A percentile compares a stretch with the other conserved stretches of the same genome.
phyloP scores from a whole-genome alignment of 2,797 vertebrate genomes.

The Argentina silus region DNA sequence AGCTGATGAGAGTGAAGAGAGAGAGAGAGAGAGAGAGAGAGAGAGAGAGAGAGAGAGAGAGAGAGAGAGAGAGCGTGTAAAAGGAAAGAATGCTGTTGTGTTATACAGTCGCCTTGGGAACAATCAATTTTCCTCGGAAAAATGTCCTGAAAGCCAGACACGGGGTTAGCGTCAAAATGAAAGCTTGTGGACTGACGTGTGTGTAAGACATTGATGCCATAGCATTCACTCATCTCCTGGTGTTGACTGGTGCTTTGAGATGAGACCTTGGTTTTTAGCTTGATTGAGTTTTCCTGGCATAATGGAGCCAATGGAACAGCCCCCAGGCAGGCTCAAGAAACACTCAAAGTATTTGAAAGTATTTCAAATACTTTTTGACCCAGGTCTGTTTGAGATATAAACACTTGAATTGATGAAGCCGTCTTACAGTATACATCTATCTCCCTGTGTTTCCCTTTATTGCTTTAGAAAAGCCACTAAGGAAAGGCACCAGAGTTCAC shows the following conservation, averaged over 20 bases:
- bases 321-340: too few relatives aligned
- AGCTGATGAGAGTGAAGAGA: slow-evolving; percentile 14
- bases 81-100: slow-evolving; percentile 77
- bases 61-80: slow-evolving; percentile 39
- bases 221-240: slow-evolving; percentile 8
- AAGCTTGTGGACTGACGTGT: slow-evolving; percentile 40
- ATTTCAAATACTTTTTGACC: too few relatives aligned
- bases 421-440: not conserved
- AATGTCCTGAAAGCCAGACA: slow-evolving; percentile 63
- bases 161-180: slow-evolving; percentile 26
- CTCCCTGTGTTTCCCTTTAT: not conserved
- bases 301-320: too few relatives aligned
- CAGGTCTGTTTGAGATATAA: not conserved
- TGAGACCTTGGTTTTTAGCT: not conserved
- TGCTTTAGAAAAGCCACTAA: slow-evolving; percentile 1
- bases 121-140: slow-evolving; percentile 72
- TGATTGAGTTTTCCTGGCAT: not conserved
- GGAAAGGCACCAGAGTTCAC: slow-evolving; percentile 30
- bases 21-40: slow-evolving; percentile 35
- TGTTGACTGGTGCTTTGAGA: slow-evolving; percentile 26
- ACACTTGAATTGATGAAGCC: too few relatives aligned
- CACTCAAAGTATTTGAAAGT: too few relatives aligned
- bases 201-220: slow-evolving; percentile 39
- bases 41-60: slow-evolving; percentile 32
- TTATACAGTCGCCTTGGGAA: slow-evolving; percentile 72